Evolutionary conservation across 2,113 vertebrate genomes (phyloP), one percentile per base, ranked within the genome.

Genomic region (Uria aalge): DNA sequence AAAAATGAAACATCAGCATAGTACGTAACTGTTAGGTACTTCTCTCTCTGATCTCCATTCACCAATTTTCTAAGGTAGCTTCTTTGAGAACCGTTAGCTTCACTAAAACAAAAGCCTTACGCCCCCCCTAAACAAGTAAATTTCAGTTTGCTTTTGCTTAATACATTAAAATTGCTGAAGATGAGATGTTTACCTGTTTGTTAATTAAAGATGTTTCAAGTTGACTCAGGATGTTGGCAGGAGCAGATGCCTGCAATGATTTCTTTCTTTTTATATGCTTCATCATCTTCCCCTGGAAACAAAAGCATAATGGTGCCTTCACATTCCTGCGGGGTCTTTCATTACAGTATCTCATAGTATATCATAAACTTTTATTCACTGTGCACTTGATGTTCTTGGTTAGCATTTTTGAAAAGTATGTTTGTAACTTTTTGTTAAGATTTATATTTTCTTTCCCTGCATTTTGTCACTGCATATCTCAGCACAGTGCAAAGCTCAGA

Each of bases 151-250:
- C 56, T 89, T 89, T 74, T 89, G 8, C 36, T 85, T 68, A 56
- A 62, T n/a, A 75, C n/a, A 27, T 79, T 50, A 19, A 84, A 88
- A 84, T 48, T 57, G 41, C 67, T 79, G 34, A 72, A 87, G 69
- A 69, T 41, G 30, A 79, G 73, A 62, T 79, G 29, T 82, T 95
- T 92, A 97, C 97, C 92, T 97, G 92, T 90, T 97, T 95, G 81
- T 90, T 96, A 90, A 97, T 96, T 88, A 97, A 94, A 80, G 96
- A 97, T 56, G 92, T 92, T 97, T 96, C 95, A 92, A 96, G 94
- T 6, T 97, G 95, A 93, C 62, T 96, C 77, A 97, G 91, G 91
- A 95, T 92, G 77, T 76, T 97, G 89, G 74, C 89, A 95, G 96
- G 71, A 91, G 94, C 38, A 69, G 95, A 96, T 81, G 92, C 74